These are phyloP conservation scores for Epistrophella euchroma DNA, from an alignment of 2,888 invertebrate genomes.

Conservation along the genomic window DNA sequence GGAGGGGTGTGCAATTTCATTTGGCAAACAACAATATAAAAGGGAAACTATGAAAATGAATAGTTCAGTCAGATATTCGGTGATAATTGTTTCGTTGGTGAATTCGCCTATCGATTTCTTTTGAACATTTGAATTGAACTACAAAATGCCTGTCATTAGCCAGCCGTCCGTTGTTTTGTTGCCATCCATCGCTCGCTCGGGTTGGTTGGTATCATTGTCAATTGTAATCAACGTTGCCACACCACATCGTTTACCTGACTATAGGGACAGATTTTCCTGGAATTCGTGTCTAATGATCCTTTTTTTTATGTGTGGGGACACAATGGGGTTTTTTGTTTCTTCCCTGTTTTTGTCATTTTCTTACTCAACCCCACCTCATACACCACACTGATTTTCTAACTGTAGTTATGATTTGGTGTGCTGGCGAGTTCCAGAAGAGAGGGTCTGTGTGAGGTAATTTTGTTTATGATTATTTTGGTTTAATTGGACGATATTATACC, in stretches of 20 bases:
- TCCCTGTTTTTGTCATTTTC: constrained; percentile 14
- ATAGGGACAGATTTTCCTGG: constrained; percentile 55
- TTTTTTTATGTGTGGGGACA: constrained; percentile 32
- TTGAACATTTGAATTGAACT: constrained; percentile 35
- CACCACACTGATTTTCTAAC: not conserved
- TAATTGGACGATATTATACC: constrained; percentile 48
- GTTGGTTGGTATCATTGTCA: constrained; percentile 50
- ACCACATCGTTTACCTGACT: constrained; percentile 62
- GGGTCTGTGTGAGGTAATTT: constrained; percentile 44
- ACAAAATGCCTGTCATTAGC: constrained; percentile 64
- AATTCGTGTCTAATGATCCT: constrained; percentile 65
- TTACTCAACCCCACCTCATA: not conserved
- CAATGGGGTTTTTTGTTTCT: not conserved
- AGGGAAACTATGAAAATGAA: constrained; percentile 53
- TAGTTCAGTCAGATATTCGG: constrained; percentile 59
- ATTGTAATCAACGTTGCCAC: constrained; percentile 68
- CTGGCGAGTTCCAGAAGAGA: not conserved
- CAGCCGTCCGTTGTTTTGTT: constrained; percentile 8
- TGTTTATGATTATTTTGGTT: constrained; percentile 71
- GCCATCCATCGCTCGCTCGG: constrained; percentile 9
- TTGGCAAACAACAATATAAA: constrained; percentile 69
- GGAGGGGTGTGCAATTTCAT: constrained; percentile 48
- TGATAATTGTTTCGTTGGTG: constrained; percentile 59
- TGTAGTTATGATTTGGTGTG: not conserved
- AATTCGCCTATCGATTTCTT: constrained; percentile 51